Conservation (phyloP, 2,797 vertebrate species). For the Premnoplex brunnescens region DNA sequence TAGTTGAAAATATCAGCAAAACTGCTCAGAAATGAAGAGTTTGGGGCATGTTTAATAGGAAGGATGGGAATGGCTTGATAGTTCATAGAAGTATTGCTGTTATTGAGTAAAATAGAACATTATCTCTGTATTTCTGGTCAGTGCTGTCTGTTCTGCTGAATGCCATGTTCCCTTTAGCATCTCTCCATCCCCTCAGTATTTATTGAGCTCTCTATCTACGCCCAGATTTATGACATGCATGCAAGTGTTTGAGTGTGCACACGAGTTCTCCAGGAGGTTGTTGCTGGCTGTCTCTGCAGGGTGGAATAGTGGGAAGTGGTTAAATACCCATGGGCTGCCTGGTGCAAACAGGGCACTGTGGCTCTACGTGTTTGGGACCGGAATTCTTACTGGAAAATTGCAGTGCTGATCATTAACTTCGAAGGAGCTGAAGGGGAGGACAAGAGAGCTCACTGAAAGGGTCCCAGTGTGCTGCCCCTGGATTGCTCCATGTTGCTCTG, state of each 20-base stretch:
- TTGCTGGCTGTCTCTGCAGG: not conserved
- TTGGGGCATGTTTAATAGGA: not conserved
- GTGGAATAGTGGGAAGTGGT: not conserved
- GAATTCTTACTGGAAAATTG: not conserved
- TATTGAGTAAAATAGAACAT: not conserved
- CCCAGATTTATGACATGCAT: not conserved
- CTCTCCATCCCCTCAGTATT: not conserved
- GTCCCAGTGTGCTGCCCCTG: not conserved
- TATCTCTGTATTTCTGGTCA: not conserved
- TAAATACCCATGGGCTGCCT: not conserved
- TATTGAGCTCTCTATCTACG: not conserved
- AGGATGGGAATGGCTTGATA: not conserved
- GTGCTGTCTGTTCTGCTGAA: not conserved
- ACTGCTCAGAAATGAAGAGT: not conserved
- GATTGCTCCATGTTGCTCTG: not conserved
- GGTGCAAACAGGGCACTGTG: not conserved
- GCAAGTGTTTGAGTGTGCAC: rapidly evolving
- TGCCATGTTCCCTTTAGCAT: not conserved
- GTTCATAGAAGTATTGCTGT: not conserved
- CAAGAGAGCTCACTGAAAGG: not conserved
- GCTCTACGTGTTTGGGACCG: not conserved
- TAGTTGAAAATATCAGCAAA: not conserved
- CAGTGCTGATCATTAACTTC: not conserved
- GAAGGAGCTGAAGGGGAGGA: not conserved
- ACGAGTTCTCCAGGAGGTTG: not conserved